phyloP scores from a whole-genome alignment of 2,113 vertebrate species.

The Phrynocephalus versicolor region DNA sequence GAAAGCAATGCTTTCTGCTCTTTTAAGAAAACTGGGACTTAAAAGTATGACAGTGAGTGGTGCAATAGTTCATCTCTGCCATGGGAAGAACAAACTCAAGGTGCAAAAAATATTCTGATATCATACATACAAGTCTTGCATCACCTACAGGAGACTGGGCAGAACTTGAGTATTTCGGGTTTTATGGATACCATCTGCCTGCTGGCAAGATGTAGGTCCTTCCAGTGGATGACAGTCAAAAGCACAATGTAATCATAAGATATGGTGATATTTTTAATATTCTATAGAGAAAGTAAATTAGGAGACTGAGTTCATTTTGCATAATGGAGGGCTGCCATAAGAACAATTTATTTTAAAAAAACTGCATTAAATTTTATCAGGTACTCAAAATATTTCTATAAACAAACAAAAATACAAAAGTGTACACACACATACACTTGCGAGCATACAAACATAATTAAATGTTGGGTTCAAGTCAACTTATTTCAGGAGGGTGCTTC shows the following conservation, averaged over 20 bases:
- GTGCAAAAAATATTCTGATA: background rate
- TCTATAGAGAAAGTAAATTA: background rate
- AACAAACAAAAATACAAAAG: no score
- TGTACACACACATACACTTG: no score
- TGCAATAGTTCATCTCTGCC: background rate
- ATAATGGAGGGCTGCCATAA: background rate
- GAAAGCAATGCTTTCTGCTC: constrained; percentile 9
- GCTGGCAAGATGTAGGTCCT: background rate
- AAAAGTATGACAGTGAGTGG: constrained; percentile 15
- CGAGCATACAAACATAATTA: no score
- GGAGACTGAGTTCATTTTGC: background rate
- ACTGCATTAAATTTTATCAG: background rate
- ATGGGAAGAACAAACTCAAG: background rate
- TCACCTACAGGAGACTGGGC: background rate
- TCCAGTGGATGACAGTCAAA: background rate
- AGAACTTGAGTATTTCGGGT: rapidly evolving
- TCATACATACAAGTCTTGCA: background rate
- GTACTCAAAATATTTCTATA: background rate
- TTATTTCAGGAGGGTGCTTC: background rate
- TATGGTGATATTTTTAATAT: background rate
- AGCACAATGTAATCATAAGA: constrained; percentile 22
- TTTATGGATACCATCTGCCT: background rate
- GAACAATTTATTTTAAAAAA: background rate
- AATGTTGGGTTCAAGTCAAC: background rate
- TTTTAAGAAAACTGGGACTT: constrained; percentile 29